phyloP scores from a whole-genome alignment of 2,888 invertebrate genomes.

The Eugnorisma glareosa region DNA sequence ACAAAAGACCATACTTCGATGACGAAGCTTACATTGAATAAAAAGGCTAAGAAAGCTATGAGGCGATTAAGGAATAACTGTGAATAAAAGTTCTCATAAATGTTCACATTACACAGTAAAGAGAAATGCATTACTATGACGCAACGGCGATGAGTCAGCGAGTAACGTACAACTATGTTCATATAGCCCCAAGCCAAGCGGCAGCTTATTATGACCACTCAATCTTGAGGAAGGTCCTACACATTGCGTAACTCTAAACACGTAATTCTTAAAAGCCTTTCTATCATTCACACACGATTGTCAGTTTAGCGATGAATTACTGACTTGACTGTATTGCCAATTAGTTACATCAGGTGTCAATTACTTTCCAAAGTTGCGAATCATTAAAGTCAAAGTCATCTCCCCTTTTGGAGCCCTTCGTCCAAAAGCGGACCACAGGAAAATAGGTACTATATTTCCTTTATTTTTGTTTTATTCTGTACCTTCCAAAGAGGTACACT shows the following conservation, averaged over 20 bases:
- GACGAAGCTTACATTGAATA: neutral
- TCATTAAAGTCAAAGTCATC: neutral
- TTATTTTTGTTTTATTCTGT: neutral
- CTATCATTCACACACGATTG: constrained; percentile 11
- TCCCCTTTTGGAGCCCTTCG: neutral
- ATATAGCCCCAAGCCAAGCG: constrained; percentile 21
- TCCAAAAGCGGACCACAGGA: neutral
- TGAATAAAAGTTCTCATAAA: neutral
- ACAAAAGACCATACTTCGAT: neutral
- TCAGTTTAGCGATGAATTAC: neutral
- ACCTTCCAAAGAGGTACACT: neutral
- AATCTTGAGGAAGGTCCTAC: constrained; percentile 24
- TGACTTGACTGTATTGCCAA: constrained; percentile 1
- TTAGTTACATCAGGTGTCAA: constrained; percentile 1
- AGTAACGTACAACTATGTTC: neutral
- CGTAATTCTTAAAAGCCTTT: constrained; percentile 15
- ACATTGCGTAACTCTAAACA: constrained; percentile 29
- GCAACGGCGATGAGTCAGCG: constrained; percentile 50
- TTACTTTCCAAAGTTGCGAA: neutral
- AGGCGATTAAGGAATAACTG: neutral
- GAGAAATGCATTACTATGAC: constrained; percentile 54
- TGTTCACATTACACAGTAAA: constrained; percentile 28
- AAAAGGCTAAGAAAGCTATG: constrained; percentile 29
- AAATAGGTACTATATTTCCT: neutral
- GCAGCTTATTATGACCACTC: constrained; percentile 18